Percentiles rank a stretch among this genome's conserved stretches.
Conservation (phyloP, 2,113 vertebrate species). For the Cranoglanis bouderius region DNA sequence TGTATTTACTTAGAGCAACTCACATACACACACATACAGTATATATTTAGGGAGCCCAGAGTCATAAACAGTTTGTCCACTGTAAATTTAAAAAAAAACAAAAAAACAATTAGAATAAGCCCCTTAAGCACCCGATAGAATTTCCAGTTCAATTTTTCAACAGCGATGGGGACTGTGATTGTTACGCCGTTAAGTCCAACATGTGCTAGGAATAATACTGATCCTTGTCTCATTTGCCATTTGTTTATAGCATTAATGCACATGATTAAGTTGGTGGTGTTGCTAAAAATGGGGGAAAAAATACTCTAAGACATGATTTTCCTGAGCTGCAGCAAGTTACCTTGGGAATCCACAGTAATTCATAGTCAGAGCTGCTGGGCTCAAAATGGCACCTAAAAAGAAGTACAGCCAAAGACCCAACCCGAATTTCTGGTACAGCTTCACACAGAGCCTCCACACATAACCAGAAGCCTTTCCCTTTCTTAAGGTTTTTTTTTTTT, state of each 20-base stretch:
- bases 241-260: neutral
- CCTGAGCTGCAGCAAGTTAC: neutral
- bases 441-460: neutral
- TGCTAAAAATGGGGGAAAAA: too few species aligned
- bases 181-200: neutral
- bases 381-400: neutral
- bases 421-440: neutral
- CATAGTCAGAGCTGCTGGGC: neutral
- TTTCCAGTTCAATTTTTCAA: neutral
- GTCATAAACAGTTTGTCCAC: neutral
- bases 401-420: neutral
- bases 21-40: neutral
- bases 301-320: neutral
- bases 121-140: neutral
- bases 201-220: neutral
- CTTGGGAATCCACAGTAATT: neutral
- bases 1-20: neutral
- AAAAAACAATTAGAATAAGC: neutral
- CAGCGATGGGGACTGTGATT: neutral
- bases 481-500: neutral
- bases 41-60: neutral
- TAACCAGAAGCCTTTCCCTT: neutral
- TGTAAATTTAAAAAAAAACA: neutral
- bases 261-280: neutral
- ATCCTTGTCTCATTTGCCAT: neutral